Conservation (phyloP, 2,888 invertebrate genomes). For the Tethea ocularis region DNA sequence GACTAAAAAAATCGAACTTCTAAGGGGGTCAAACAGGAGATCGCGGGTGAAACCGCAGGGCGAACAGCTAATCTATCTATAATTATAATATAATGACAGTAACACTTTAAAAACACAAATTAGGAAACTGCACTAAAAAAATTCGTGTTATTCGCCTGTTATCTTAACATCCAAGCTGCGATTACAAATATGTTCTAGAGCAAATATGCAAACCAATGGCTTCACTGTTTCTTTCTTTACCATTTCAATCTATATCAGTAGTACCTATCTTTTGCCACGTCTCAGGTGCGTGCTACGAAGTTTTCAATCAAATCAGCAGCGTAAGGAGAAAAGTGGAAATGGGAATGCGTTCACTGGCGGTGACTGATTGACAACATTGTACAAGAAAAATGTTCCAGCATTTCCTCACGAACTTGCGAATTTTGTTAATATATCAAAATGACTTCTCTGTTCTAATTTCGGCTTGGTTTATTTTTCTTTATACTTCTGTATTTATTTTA, state of each 20-base stretch:
- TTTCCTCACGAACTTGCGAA: conserved; percentile 56
- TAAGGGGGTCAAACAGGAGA: too few species aligned
- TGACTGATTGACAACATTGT: conserved; percentile 81
- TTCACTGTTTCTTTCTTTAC: background rate
- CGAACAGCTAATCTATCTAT: too few species aligned
- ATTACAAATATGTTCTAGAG: background rate
- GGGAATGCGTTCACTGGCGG: conserved; percentile 58
- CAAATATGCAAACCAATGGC: background rate
- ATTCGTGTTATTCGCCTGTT: background rate
- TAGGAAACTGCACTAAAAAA: too few species aligned
- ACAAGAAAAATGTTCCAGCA: conserved; percentile 55
- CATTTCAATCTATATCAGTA: conserved; percentile 23
- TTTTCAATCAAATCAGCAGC: conserved; percentile 79
- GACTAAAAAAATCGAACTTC: too few species aligned
- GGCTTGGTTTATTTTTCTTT: conserved; percentile 5
- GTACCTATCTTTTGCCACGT: conserved; percentile 30
- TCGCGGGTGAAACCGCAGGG: too few species aligned
- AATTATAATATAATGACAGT: too few species aligned
- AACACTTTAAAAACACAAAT: too few species aligned
- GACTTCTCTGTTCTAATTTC: conserved; percentile 19
- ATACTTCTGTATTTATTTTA: too few species aligned
- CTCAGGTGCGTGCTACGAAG: conserved; percentile 74
- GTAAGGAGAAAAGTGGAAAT: conserved; percentile 59
- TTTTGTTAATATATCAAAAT: conserved; percentile 54
- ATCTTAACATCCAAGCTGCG: background rate